Base-by-base conservation (phyloP, 2,888 invertebrate species). In the Metellina segmentata region DNA sequence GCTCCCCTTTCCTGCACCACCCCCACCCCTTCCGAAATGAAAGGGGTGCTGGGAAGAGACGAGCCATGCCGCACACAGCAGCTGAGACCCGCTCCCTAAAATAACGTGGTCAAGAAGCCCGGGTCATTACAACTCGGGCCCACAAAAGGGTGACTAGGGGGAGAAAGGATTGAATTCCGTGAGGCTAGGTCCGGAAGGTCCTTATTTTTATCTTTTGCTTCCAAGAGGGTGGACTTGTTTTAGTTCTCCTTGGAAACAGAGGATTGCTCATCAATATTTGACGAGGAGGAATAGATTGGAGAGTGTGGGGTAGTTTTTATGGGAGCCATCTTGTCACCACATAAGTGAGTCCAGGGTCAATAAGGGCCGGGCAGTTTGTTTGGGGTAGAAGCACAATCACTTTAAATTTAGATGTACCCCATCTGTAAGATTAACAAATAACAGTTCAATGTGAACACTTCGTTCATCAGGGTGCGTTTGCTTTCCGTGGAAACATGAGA, bases 1-100 rank as follows among this genome's bases (percentile, higher is more conserved):
- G 85, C 74, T 52, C 81, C 34, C 85, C 77, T 48, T 77, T 61
- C 48, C 81, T 34, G 4, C 34, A 5, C 74, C 74, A 74, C 69
- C 34, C 8, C 74, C 74, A 74, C 69, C 61, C 11, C 61, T n/a
- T 16, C 72, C 49, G 52, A 79, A 79, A 86, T 51, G 48, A 81
- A 61, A 34, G 53, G 69, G 52, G 85, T 8, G 81, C 19, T 11
- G 52, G 34, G 34, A n/a, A 83, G 72, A 71, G 52, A 86, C 61
- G 53, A 78, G 78, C 20, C 61, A 6, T 72, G 34, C 49, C 53
- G 20, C 53, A 48, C 16, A 69, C 79, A 75, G 69, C 89, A 89
- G 89, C 89, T 89, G 89, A 89, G 89, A 51, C 87, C 87, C 74
- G 11, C 51, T 83, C 71, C 53, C 81, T 86, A 77, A 89, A 89